Percentiles rank a stretch among this genome's conserved stretches.
Conservation (phyloP, 1,140 invertebrate species). For the Leptinotarsa lineolata region DNA sequence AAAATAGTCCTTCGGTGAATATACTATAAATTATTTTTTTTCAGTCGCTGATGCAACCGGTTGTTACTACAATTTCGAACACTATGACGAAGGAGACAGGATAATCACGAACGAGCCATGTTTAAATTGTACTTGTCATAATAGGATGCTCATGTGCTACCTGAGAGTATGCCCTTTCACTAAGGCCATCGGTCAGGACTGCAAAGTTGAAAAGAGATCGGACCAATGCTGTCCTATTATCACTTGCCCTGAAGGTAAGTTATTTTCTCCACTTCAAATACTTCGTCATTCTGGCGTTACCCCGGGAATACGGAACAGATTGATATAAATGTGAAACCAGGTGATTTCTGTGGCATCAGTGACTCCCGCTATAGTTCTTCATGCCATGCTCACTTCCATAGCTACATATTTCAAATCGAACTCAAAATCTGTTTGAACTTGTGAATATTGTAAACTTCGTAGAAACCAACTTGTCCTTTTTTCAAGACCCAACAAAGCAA, state of each 20-base stretch:
- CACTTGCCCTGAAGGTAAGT: slow-evolving; percentile 86
- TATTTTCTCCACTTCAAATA: background rate
- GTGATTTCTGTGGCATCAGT: background rate
- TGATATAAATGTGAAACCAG: background rate
- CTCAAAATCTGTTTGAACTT: too few species aligned
- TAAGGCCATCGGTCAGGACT: slow-evolving; percentile 89
- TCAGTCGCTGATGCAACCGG: slow-evolving; percentile 61
- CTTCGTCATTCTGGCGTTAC: background rate
- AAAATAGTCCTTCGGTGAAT: background rate
- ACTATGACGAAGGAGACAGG: slow-evolving; percentile 89
- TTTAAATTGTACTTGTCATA: slow-evolving; percentile 93
- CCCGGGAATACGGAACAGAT: background rate
- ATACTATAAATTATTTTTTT: slow-evolving; percentile 28
- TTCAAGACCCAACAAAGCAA: too few species aligned
- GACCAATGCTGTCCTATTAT: slow-evolving; percentile 93
- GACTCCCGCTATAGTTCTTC: background rate
- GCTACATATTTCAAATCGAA: too few species aligned
- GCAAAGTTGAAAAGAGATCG: slow-evolving; percentile 83
- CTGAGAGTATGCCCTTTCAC: slow-evolving; percentile 90
- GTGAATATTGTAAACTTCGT: too few species aligned
- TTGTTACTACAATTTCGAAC: slow-evolving; percentile 93
- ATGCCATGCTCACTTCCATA: too few species aligned
- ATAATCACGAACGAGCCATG: slow-evolving; percentile 94
- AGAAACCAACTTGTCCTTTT: too few species aligned
- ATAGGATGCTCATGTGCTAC: slow-evolving; percentile 94